phyloP scores from a whole-genome alignment of 2,888 invertebrate species.

The Eupithecia centaureata region DNA sequence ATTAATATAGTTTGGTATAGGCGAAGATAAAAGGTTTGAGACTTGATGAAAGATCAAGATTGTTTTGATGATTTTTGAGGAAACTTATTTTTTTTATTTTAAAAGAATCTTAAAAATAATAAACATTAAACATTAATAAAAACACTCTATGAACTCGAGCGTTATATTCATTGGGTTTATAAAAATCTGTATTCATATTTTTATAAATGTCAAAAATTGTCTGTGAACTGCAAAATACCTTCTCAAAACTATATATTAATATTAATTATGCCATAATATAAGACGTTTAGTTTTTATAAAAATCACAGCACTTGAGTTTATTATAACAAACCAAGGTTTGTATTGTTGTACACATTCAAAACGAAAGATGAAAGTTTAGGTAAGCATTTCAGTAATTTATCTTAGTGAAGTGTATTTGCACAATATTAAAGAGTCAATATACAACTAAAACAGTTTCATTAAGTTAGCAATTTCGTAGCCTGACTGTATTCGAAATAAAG shows the following conservation, averaged over 20 bases:
- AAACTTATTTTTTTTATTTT: no score
- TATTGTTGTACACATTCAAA: no score
- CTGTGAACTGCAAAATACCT: neutral
- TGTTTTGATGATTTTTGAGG: neutral
- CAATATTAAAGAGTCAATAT: neutral
- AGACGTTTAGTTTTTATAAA: neutral
- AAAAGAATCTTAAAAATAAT: no score
- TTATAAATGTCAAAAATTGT: no score
- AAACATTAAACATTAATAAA: no score
- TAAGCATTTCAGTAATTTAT: neutral
- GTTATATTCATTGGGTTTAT: no score
- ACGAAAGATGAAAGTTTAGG: neutral
- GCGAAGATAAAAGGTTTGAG: constrained; percentile 58
- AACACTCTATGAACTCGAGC: no score
- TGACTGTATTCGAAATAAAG: no score
- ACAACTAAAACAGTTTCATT: neutral
- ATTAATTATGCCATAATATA: neutral
- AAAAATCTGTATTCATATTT: no score
- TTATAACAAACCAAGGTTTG: no score
- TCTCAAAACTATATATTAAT: no score
- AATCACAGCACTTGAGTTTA: neutral
- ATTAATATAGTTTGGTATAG: constrained; percentile 69
- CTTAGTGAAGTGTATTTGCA: neutral
- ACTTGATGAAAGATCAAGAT: constrained; percentile 42
- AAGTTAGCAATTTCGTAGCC: neutral